Conservation (phyloP, 2,888 invertebrate species). For the Chymomyza procnemis region DNA sequence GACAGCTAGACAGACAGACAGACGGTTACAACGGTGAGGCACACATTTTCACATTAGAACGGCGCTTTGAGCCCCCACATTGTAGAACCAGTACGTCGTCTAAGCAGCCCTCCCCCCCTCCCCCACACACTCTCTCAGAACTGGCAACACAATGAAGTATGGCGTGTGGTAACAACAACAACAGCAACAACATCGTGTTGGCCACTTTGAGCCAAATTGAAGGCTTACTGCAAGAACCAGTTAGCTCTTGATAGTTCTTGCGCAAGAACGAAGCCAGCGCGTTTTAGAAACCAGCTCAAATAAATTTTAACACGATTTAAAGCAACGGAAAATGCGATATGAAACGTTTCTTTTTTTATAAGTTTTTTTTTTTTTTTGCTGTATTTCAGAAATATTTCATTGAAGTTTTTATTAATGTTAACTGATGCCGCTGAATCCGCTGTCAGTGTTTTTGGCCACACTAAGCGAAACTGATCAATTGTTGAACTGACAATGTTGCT, state of each 20-base stretch:
- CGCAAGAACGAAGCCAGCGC: slow-evolving; percentile 44
- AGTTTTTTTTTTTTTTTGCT: no score
- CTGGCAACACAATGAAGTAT: not conserved
- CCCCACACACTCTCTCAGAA: not conserved
- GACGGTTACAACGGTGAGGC: slow-evolving; percentile 65
- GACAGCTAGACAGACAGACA: not conserved
- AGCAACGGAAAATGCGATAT: slow-evolving; percentile 66
- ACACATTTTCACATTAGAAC: slow-evolving; percentile 70
- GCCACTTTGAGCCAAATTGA: slow-evolving; percentile 35
- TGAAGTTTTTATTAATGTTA: slow-evolving; percentile 42
- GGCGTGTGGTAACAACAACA: not conserved
- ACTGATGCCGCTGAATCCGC: not conserved
- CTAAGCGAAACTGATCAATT: not conserved
- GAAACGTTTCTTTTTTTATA: not conserved
- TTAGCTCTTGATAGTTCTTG: slow-evolving; percentile 61
- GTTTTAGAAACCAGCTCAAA: slow-evolving; percentile 43
- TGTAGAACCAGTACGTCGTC: not conserved
- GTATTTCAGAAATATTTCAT: not conserved
- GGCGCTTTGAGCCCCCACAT: slow-evolving; percentile 47
- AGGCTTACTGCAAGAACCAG: slow-evolving; percentile 64
- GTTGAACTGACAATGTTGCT: not conserved
- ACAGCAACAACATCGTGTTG: not conserved
- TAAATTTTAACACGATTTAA: slow-evolving; percentile 70
- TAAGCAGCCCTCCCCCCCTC: no score
- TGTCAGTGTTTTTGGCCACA: not conserved